These are phyloP conservation scores for Spicauda simplicius DNA, from an alignment of 2,888 invertebrate species.

Conservation along the genomic window DNA sequence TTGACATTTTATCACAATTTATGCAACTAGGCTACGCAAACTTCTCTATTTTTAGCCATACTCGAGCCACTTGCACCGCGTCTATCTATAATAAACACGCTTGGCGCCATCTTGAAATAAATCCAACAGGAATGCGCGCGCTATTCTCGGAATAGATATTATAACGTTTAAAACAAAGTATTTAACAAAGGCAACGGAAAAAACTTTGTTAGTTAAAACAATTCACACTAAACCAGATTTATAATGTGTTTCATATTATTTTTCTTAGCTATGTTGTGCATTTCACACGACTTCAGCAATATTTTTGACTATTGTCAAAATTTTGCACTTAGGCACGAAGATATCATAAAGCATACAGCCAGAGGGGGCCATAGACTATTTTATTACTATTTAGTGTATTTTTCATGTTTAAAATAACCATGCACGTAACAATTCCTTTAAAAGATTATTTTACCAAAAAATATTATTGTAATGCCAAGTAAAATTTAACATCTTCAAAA, in stretches of 20 bases:
- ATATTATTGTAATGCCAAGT: too few species aligned
- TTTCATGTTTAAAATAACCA: too few species aligned
- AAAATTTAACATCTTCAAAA: too few species aligned
- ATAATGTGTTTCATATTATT: neutral
- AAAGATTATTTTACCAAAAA: too few species aligned
- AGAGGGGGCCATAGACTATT: neutral
- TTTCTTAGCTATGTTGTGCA: slow-evolving; percentile 3
- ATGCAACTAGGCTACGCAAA: slow-evolving; percentile 64
- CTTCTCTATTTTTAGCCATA: slow-evolving; percentile 75
- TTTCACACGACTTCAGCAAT: slow-evolving; percentile 25
- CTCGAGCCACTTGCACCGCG: slow-evolving; percentile 68
- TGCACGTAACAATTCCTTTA: too few species aligned
- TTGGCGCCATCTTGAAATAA: slow-evolving; percentile 78
- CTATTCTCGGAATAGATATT: slow-evolving; percentile 8
- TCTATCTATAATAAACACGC: slow-evolving; percentile 74
- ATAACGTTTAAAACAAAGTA: neutral
- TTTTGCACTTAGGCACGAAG: neutral
- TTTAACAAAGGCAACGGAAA: neutral
- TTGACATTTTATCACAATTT: slow-evolving; percentile 77
- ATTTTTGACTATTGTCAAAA: slow-evolving; percentile 22
- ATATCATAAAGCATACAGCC: neutral
- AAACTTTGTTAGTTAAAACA: neutral
- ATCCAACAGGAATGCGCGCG: slow-evolving; percentile 42
- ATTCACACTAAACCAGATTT: neutral
- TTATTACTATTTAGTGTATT: neutral